These are phyloP conservation scores for Erythrolamprus reginae DNA, from an alignment of 2,113 vertebrate species.

Conservation along the genomic window DNA sequence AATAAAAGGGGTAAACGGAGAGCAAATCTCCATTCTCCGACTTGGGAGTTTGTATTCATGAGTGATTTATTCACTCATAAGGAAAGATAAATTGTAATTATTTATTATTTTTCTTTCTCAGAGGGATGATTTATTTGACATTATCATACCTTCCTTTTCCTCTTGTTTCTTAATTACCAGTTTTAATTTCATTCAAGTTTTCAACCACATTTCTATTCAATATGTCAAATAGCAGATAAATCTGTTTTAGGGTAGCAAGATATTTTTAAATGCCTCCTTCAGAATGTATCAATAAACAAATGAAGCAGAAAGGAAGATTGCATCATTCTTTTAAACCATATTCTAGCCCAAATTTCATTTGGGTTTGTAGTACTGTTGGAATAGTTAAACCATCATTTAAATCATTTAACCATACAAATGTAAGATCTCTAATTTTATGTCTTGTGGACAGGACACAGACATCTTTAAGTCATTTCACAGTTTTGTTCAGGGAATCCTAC, in stretches of 20 bases:
- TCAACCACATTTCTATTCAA: constrained; percentile 44
- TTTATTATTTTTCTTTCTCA: constrained; percentile 61
- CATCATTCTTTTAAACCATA: neutral
- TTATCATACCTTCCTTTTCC: constrained; percentile 65
- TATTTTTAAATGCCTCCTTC: neutral
- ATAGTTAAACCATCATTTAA: neutral
- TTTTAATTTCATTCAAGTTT: constrained; percentile 39
- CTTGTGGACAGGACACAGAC: neutral
- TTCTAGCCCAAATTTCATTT: neutral
- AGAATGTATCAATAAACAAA: neutral
- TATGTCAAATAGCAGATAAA: constrained; percentile 29
- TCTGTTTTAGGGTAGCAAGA: constrained; percentile 3
- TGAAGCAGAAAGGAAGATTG: neutral
- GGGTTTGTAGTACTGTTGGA: neutral
- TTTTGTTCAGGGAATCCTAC: neutral
- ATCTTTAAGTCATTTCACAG: neutral
- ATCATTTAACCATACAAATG: neutral
- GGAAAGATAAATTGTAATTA: constrained; percentile 68
- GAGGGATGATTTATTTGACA: constrained; percentile 76
- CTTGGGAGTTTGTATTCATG: constrained; percentile 16
- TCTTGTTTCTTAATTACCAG: constrained; percentile 71
- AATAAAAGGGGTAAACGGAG: constrained; percentile 24
- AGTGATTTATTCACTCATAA: constrained; percentile 58
- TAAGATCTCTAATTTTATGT: neutral
- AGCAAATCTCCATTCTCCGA: constrained; percentile 18